Conservation (phyloP, 1,140 invertebrate species). For the Drosophila pruinosa region DNA sequence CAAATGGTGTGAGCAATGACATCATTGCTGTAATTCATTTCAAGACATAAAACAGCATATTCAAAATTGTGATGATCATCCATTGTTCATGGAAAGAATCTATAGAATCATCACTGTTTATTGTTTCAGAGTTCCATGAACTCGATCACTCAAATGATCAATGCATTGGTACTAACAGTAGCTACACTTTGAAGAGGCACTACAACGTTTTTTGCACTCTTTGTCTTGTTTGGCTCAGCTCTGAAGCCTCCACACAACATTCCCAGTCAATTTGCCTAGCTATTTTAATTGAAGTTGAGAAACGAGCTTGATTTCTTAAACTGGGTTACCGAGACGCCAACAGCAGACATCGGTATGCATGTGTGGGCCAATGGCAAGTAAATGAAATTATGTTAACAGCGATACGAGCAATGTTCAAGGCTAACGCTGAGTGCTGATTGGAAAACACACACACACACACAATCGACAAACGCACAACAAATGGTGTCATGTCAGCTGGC, state of each 20-base stretch:
- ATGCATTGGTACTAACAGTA: slow-evolving; percentile 10
- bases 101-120: slow-evolving; percentile 14
- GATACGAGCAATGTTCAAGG: slow-evolving; percentile 18
- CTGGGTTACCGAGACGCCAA: slow-evolving; percentile 19
- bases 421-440: slow-evolving; percentile 24
- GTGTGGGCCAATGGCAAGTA: slow-evolving; percentile 37
- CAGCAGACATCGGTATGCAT: not conserved
- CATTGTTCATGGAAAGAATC: slow-evolving; percentile 19
- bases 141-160: slow-evolving; percentile 4
- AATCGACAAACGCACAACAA: not conserved
- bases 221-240: not conserved
- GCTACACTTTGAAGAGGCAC: slow-evolving; percentile 28
- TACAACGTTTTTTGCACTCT: slow-evolving; percentile 35
- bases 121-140: slow-evolving; percentile 16
- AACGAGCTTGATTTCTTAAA: slow-evolving; percentile 7
- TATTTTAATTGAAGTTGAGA: slow-evolving; percentile 18
- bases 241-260: not conserved
- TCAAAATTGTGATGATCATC: not conserved
- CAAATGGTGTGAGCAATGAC: not conserved
- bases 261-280: slow-evolving; percentile 1
- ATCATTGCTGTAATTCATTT: not conserved
- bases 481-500: slow-evolving; percentile 24
- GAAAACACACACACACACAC: slow-evolving; percentile 11
- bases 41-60: not conserved
- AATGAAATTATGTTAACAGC: slow-evolving; percentile 40